A percentile compares a stretch with the other conserved stretches of the same genome.
Conservation (phyloP, 2,797 vertebrate genomes). For the Sphenopsis melanotis region DNA sequence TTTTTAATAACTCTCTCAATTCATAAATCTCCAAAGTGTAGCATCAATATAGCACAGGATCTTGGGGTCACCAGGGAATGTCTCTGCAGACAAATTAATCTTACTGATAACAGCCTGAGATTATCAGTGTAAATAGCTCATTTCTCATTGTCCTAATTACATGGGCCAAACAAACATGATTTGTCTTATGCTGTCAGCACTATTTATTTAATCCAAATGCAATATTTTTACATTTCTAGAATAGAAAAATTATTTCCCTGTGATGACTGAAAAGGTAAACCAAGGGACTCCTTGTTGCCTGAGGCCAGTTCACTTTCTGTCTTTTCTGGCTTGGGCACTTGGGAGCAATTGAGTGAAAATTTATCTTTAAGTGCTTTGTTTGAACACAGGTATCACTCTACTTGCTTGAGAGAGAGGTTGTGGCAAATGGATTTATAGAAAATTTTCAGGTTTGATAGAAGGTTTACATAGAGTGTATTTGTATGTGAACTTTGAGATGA, state of each 20-base stretch:
- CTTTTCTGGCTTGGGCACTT: neutral
- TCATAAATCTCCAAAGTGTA: neutral
- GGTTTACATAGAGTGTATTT: neutral
- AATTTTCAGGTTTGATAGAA: neutral
- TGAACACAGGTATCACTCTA: neutral
- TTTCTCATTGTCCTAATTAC: neutral
- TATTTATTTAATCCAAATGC: neutral
- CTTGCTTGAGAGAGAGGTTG: neutral
- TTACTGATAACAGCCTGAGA: neutral
- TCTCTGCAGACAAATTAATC: neutral
- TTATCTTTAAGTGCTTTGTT: neutral
- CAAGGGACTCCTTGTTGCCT: neutral
- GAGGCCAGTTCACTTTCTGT: neutral
- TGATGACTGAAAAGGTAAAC: neutral
- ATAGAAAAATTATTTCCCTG: neutral
- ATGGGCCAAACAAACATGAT: neutral
- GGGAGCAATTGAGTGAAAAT: neutral
- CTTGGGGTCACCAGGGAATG: neutral
- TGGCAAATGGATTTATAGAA: neutral
- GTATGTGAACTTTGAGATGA: neutral
- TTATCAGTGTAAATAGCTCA: neutral
- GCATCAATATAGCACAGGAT: neutral
- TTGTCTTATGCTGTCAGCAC: neutral
- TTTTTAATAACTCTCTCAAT: neutral
- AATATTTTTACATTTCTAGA: neutral